Conservation (phyloP, 2,113 vertebrate genomes). For the Phaethornis superciliosus region DNA sequence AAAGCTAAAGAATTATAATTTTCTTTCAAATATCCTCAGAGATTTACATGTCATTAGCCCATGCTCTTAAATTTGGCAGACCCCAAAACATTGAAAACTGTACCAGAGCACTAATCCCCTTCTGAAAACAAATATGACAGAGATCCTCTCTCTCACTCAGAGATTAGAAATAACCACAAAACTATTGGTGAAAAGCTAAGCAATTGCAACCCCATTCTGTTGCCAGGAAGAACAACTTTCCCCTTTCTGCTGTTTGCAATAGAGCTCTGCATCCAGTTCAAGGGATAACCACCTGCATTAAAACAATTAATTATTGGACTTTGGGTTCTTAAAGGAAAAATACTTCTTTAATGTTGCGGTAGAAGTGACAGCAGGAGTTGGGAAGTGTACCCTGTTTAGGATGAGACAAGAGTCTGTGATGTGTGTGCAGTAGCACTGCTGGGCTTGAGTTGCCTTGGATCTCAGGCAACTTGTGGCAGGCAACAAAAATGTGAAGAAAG, state of each 20-base stretch:
- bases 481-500: not conserved
- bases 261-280: not conserved
- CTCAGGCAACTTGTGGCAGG: accelerated
- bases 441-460: not conserved
- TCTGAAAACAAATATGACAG: not conserved
- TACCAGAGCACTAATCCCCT: not conserved
- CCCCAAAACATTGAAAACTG: not conserved
- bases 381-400: not conserved
- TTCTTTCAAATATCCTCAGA: conserved; percentile 35
- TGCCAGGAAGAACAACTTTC: not conserved
- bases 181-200: not conserved
- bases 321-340: not conserved
- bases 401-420: not conserved
- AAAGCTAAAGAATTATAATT: conserved; percentile 41
- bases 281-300: not conserved
- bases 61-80: not conserved
- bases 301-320: not conserved
- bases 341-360: not conserved
- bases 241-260: not conserved
- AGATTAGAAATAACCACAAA: not conserved
- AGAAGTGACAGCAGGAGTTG: not conserved
- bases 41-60: conserved; percentile 43
- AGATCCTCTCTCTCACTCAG: not conserved
- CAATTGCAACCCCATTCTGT: not conserved
- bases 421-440: not conserved